Evolutionary conservation across 2,797 vertebrate species (phyloP).

Genomic region (Spizella passerina): DNA sequence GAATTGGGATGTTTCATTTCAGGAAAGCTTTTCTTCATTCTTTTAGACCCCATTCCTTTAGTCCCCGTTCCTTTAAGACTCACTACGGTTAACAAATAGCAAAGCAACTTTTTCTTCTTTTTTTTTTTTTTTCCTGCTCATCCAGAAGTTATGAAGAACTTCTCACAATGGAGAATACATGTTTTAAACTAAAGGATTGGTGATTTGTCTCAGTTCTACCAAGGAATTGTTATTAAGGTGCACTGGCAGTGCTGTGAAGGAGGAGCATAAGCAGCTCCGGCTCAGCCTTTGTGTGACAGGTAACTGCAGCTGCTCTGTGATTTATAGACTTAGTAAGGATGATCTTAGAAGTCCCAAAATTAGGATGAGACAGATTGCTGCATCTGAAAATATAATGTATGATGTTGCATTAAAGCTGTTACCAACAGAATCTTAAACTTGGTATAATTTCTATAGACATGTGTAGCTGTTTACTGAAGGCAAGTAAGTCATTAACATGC

Average conservation of each 20-base stretch:
- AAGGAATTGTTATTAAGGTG: not conserved
- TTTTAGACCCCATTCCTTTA: not conserved
- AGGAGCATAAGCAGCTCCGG: not conserved
- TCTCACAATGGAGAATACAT: not conserved
- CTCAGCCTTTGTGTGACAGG: not conserved
- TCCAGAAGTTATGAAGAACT: not conserved
- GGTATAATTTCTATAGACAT: not conserved
- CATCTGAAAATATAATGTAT: constrained; percentile 25
- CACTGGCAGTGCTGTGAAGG: not conserved
- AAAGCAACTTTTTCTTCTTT: not conserved
- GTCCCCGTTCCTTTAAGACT: not conserved
- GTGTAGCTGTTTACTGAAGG: not conserved
- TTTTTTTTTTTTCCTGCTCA: not conserved
- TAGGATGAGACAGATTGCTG: not conserved
- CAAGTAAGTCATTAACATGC: constrained; percentile 10
- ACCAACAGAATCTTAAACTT: not conserved
- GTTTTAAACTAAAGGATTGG: not conserved
- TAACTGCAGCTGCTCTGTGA: not conserved
- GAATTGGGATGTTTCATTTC: not conserved
- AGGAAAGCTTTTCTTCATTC: not conserved
- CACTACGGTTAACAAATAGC: not conserved
- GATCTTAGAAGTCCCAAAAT: not conserved
- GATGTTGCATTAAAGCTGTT: constrained; percentile 1
- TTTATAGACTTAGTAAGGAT: not conserved
- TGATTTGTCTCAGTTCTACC: not conserved